Evolutionary conservation across 1,140 invertebrate species (phyloP).

Genomic region (Aphelenchoides fujianensis): DNA sequence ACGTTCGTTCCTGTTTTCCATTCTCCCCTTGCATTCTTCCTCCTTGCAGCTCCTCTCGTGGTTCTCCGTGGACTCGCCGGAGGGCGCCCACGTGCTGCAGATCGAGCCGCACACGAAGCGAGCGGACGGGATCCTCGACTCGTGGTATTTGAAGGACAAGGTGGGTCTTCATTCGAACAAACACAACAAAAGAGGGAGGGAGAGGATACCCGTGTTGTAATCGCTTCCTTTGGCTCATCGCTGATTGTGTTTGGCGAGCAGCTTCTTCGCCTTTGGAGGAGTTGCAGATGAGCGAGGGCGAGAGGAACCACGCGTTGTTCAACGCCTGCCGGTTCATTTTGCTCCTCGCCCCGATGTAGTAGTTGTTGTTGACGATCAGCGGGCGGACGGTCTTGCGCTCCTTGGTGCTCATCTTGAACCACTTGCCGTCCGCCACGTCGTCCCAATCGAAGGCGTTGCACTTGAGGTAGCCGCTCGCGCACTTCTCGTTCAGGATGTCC

Average conservation of each 20-base stretch:
- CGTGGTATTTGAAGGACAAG: constrained; percentile 15
- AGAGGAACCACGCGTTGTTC: constrained; percentile 51
- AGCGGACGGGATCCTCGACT: constrained; percentile 8
- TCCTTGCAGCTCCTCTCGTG: constrained; percentile 9
- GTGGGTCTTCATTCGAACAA: constrained; percentile 13
- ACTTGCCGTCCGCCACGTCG: constrained; percentile 54
- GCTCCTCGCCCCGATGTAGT: constrained; percentile 52
- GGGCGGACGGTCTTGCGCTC: constrained; percentile 38
- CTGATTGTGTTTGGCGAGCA: constrained; percentile 33
- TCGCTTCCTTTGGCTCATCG: not conserved
- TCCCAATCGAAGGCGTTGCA: constrained; percentile 51
- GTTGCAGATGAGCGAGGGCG: constrained; percentile 34
- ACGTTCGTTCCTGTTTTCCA: constrained; percentile 5
- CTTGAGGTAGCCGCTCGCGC: constrained; percentile 44
- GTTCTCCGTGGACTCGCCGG: constrained; percentile 19
- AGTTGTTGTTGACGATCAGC: constrained; percentile 56
- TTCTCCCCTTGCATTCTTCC: not conserved
- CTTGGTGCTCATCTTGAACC: constrained; percentile 54
- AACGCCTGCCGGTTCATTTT: constrained; percentile 50
- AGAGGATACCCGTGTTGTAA: constrained; percentile 7
- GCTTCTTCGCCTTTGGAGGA: constrained; percentile 40
- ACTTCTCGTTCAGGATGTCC: constrained; percentile 51
- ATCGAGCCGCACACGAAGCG: constrained; percentile 4
- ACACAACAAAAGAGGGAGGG: not conserved
- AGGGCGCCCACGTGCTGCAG: constrained; percentile 9